Evolutionary conservation across 2,797 vertebrate species (phyloP), one percentile per base, ranked within the genome.

Genomic region (Margarornis squamiger): DNA sequence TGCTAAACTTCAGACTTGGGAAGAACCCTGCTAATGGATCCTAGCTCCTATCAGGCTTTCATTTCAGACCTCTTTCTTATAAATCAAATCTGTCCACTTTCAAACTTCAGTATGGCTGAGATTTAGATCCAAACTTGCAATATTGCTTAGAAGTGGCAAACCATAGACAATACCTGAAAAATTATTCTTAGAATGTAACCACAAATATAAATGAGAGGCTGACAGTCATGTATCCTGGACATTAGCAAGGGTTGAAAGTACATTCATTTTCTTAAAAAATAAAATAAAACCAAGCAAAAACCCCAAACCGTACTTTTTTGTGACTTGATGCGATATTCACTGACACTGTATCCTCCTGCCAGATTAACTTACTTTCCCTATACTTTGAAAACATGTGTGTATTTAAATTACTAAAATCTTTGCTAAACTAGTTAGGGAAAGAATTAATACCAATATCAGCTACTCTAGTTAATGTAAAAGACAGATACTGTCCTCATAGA

Each of bases 321-420:
- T 1, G 0, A 5, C 0, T 2, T 68, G 21, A 14, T 41, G 16
- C n/a, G 27, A 30, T 57, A 24, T 58, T 85, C 17, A 45, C 34
- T 63, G 38, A 30, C 30, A 57, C 7, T 38, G 15, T 65, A 22
- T 39, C 14, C 6, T 92, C 22, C 61, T 85, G 32, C 5, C 39
- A 81, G 36, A 52, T 48, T 17, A 84, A 70, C 12, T 26, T 70
- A 7, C 18, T 70, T 90, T 16, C 8, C 22, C 52, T 84, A 1
- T 32, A 23, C 32, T 78, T 81, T 43, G n/a, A 77, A 82, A 91
- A 82, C 2, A 0, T 21, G 3, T 8, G 7, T 55, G 12, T 16
- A 2, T 27, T 68, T 79, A 86, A 94, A 79, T 67, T 11, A 39
- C 26, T 81, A 66, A 78, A 92, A 63, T 22, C 8, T 55, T 54